Base-by-base conservation (phyloP, 2,888 invertebrate species). In the Cactoblastis cactorum region DNA sequence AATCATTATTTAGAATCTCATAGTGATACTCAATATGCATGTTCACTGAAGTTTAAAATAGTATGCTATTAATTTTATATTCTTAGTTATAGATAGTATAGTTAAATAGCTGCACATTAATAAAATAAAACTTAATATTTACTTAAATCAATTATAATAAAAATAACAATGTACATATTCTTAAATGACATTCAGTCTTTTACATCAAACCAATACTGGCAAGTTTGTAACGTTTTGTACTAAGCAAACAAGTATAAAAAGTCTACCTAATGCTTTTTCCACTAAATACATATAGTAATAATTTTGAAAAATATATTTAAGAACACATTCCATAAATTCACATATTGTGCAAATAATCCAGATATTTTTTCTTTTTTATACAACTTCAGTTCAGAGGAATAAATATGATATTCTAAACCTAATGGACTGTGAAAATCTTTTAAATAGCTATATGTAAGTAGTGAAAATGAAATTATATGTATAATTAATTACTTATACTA, bases 201-300 rank as follows among this genome's bases (percentile, higher is more conserved):
- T 84, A 82, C 69, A 85, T 84, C 74, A 82, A 88, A 87, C 89
- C 89, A 89, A 89, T 89, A 89, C 88, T 89, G 89, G 89, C 89
- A 89, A 89, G 88, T 87, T 86, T 83, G 80, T 86, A 86, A 80
- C 69, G 83, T 78, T 87, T 89, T 89, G 89, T 89, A 89, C 89
- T 88, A 86, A 85, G 80, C 79, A 83, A 84, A 80, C 70, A 79
- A 78, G 71, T 77, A 65, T 62, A 71, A 71, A 77, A 66, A 74
- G 67, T 67, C 69, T 71, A 74, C 64, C 59, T 69, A 77, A 65
- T 78, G 77, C 77, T 61, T 73, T 80, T 85, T 80, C 80, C 81
- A 85, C 85, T 82, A 83, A 80, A 64, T 77, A 75, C 74, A 69
- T 54, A 38, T 15, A 28, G 28, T 3, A 14, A 15, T 28, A 43